Base-by-base conservation (phyloP, 2,113 vertebrate species). In the Oryzias woworae region DNA sequence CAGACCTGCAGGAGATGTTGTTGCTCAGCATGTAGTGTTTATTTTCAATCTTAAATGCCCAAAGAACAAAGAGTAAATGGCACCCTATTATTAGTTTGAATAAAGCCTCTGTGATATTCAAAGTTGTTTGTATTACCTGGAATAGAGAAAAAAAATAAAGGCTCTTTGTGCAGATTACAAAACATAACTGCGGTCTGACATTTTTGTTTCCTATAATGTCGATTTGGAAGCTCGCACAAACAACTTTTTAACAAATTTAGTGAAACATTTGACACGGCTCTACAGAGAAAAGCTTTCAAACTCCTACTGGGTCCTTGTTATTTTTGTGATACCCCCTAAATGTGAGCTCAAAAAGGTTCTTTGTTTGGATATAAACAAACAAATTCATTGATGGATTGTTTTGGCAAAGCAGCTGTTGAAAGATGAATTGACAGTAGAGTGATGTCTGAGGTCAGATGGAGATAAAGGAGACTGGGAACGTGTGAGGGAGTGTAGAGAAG, bases 11-110 rank as follows among this genome's bases (percentile, higher is more conserved):
- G 53, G 24, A 26, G 49, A 56, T 59, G 66, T 60, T 26, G 26
- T 7, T 16, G 53, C 64, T 48, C 71, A 58, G 64, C 64, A 18
- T 28, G 58, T n/a, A 41, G 1, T 23, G 18, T 58, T 73, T 66
- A 56, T 23, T 22, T 53, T 42, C 49, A 47, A 50, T 43, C 56
- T 58, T 23, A 26, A 62, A 17, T 14, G 66, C 22, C 28, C n/a
- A 28, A 28, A 58, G 49, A 28, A 54, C 45, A 59, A 68, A 58
- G 17, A 62, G 48, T 16, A 23, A 56, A 53, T 22, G 3, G 14
- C 14, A 51, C 17, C 12, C 18, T 54, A 61, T 66, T 36, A 56
- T 56, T 56, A 73, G 52, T 51, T 17, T 43, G 53, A 45, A 61
- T 24, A 53, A 69, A 54, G 51, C 28, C 18, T n/a, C 18, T 23